Evolutionary conservation across 2,888 invertebrate genomes (phyloP).

Genomic region (Macroteleia sp.): DNA sequence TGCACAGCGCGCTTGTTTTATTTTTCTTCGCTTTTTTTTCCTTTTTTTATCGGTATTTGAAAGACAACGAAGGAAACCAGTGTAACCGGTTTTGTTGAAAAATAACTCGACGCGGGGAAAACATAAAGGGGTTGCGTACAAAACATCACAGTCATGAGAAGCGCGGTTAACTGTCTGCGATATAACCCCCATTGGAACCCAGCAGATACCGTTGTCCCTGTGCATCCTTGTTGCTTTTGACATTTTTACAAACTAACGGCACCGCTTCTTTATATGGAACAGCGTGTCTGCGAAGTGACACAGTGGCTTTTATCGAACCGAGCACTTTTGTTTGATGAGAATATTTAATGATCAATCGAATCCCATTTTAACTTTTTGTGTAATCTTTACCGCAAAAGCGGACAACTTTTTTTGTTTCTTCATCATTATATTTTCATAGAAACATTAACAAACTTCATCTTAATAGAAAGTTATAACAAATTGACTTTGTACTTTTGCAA

Average conservation of each 20-base stretch:
- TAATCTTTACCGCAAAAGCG: too few relatives aligned
- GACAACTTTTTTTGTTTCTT: too few relatives aligned
- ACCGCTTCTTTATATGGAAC: slow-evolving; percentile 9
- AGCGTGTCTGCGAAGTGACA: background rate
- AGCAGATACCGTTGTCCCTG: slow-evolving; percentile 40
- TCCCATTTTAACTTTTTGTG: background rate
- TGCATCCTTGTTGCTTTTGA: slow-evolving; percentile 29
- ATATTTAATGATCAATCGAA: slow-evolving; percentile 11
- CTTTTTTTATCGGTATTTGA: slow-evolving; percentile 22
- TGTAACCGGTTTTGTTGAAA: slow-evolving; percentile 79
- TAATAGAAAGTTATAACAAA: slow-evolving; percentile 36
- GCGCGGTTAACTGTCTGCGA: slow-evolving; percentile 76
- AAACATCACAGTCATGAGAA: slow-evolving; percentile 77
- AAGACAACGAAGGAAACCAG: slow-evolving; percentile 71
- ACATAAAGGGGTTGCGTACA: slow-evolving; percentile 63
- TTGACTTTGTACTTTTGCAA: slow-evolving; percentile 27
- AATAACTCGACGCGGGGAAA: slow-evolving; percentile 70
- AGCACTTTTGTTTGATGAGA: slow-evolving; percentile 5
- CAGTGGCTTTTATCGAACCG: slow-evolving; percentile 8
- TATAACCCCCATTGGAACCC: slow-evolving; percentile 41
- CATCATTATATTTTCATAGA: too few relatives aligned
- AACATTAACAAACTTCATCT: slow-evolving; percentile 12
- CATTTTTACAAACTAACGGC: slow-evolving; percentile 44
- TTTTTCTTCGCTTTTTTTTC: slow-evolving; percentile 26
- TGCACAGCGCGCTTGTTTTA: slow-evolving; percentile 4